phyloP scores from a whole-genome alignment of 2,888 invertebrate genomes.

The Mystacides longicornis region DNA sequence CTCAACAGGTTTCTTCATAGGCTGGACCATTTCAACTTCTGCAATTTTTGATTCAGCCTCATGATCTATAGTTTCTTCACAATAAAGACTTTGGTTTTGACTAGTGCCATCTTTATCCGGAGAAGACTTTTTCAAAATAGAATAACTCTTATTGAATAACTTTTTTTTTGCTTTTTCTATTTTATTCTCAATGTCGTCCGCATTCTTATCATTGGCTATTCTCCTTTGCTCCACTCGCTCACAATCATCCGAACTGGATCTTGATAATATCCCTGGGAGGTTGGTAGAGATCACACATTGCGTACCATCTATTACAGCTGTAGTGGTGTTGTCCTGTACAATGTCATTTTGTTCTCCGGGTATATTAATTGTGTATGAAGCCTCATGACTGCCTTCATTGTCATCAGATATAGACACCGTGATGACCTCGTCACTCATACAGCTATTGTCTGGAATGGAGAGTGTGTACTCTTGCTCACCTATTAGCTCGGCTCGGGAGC shows the following conservation, averaged over 20 bases:
- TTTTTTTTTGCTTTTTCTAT: conserved; percentile 15
- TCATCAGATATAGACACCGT: conserved; percentile 48
- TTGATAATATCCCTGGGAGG: conserved; percentile 42
- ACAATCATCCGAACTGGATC: conserved; percentile 45
- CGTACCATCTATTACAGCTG: conserved; percentile 34
- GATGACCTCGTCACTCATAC: conserved; percentile 48
- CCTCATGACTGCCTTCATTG: conserved; percentile 37
- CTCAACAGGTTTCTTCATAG: conserved; percentile 13
- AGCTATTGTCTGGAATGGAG: conserved; percentile 47
- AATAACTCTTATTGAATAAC: conserved; percentile 13
- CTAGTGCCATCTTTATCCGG: conserved; percentile 27
- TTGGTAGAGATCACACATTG: conserved; percentile 18
- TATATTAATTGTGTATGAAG: conserved; percentile 43
- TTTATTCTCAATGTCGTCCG: conserved; percentile 12
- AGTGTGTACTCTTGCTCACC: conserved; percentile 46
- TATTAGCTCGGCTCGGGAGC: conserved; percentile 45
- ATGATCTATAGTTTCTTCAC: conserved; percentile 46
- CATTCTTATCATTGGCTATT: conserved; percentile 33
- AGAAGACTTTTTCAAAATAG: conserved; percentile 16
- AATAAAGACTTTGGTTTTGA: conserved; percentile 45
- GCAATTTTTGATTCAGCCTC: conserved; percentile 34
- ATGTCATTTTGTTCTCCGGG: conserved; percentile 46
- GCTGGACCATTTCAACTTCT: conserved; percentile 2
- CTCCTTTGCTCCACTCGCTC: conserved; percentile 42
- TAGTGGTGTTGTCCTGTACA: conserved; percentile 34